These are phyloP conservation scores for Panurus biarmicus DNA, from an alignment of 2,113 vertebrate genomes.

Conservation along the genomic window DNA sequence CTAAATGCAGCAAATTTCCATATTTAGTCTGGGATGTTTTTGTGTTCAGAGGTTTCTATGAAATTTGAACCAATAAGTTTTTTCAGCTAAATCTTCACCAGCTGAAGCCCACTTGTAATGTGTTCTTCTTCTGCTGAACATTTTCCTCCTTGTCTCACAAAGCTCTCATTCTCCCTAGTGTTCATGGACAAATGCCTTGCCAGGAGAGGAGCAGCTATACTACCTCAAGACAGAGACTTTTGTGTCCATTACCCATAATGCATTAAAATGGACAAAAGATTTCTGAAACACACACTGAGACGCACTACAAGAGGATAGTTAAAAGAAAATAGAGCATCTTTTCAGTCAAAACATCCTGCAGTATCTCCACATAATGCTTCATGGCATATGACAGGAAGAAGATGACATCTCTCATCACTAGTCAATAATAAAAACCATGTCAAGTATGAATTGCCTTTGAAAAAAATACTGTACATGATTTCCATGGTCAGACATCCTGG, in stretches of 20 bases:
- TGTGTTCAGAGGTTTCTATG: not conserved
- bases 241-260: conserved; percentile 46
- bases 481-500: conserved; percentile 11
- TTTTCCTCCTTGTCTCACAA: not conserved
- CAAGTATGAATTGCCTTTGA: conserved; percentile 47
- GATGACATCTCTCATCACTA: conserved; percentile 53
- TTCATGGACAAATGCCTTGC: not conserved
- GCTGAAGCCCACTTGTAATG: not conserved
- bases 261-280: conserved; percentile 53
- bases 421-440: conserved; percentile 61
- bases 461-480: conserved; percentile 6
- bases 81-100: not conserved
- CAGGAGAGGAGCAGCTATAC: not conserved
- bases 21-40: not conserved
- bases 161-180: not conserved
- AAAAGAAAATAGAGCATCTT: conserved; percentile 54
- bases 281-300: conserved; percentile 49
- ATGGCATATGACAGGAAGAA: conserved; percentile 57
- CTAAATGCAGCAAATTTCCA: not conserved
- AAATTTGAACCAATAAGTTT: not conserved
- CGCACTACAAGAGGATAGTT: conserved; percentile 18
- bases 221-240: conserved; percentile 25
- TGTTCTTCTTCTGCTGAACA: not conserved
- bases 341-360: conserved; percentile 36
- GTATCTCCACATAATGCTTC: conserved; percentile 41